Evolutionary conservation across 2,797 vertebrate species (phyloP).

Genomic region (Anguilla pacifica): DNA sequence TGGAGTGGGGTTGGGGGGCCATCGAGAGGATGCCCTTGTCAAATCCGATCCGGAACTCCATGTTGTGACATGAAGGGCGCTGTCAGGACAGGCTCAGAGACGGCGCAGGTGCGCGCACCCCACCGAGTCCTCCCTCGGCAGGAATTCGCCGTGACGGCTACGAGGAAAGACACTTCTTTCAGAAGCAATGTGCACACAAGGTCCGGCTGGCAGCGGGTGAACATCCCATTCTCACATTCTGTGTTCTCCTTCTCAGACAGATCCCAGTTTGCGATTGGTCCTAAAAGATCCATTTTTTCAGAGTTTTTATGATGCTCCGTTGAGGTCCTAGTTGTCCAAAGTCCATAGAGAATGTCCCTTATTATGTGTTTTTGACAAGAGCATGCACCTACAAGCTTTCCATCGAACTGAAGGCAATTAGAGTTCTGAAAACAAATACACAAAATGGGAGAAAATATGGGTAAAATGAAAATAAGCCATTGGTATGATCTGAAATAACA

Average conservation of each 20-base stretch:
- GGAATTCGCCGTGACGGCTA: slow-evolving; percentile 40
- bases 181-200: slow-evolving; percentile 8
- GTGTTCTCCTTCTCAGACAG: neutral
- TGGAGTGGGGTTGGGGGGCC: neutral
- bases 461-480: no score
- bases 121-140: slow-evolving; percentile 53
- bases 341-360: no score
- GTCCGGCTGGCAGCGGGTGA: neutral
- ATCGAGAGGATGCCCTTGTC: slow-evolving; percentile 78
- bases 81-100: slow-evolving; percentile 75
- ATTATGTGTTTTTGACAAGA: no score
- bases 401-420: no score
- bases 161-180: neutral
- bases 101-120: slow-evolving; percentile 75
- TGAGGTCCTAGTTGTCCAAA: no score
- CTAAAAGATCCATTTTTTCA: no score
- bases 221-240: neutral
- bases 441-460: no score
- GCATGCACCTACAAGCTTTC: no score
- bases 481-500: no score
- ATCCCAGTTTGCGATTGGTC: neutral
- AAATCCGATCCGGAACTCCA: slow-evolving; percentile 75
- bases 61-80: slow-evolving; percentile 83
- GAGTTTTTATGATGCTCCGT: no score
- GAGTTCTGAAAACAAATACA: no score